Evolutionary conservation across 2,113 vertebrate genomes (phyloP).

Genomic region (Orcinus orca): DNA sequence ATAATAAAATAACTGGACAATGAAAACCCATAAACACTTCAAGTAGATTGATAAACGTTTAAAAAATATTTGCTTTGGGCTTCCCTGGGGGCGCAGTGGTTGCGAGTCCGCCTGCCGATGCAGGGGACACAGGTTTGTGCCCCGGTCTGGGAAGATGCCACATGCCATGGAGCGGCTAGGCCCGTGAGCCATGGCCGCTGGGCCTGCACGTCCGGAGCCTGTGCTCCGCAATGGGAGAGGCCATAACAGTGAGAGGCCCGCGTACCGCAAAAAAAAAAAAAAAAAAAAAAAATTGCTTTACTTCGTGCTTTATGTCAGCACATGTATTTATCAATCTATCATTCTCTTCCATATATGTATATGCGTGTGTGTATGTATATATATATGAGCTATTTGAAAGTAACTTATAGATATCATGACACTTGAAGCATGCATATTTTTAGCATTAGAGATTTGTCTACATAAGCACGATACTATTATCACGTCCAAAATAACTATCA

Average conservation of each 20-base stretch:
- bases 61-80: background rate
- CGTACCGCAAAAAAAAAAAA: too few species aligned
- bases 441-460: background rate
- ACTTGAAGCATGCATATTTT: background rate
- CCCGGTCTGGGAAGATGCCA: too few species aligned
- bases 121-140: too few species aligned
- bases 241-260: too few species aligned
- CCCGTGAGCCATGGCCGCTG: too few species aligned
- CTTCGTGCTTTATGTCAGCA: background rate
- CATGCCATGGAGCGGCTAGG: too few species aligned
- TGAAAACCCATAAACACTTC: background rate
- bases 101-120: too few species aligned
- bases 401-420: background rate
- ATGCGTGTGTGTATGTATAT: background rate
- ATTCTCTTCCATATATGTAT: background rate
- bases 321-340: background rate
- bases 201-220: too few species aligned
- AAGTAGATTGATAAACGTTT: background rate
- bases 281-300: background rate
- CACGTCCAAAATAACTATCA: background rate
- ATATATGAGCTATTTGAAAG: background rate
- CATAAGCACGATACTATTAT: background rate
- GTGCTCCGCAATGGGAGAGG: too few species aligned
- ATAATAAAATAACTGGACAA: background rate
- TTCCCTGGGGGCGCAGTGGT: too few species aligned